These are phyloP conservation scores for Onychorhynchus coronatus DNA, from an alignment of 2,113 vertebrate genomes.

Conservation along the genomic window DNA sequence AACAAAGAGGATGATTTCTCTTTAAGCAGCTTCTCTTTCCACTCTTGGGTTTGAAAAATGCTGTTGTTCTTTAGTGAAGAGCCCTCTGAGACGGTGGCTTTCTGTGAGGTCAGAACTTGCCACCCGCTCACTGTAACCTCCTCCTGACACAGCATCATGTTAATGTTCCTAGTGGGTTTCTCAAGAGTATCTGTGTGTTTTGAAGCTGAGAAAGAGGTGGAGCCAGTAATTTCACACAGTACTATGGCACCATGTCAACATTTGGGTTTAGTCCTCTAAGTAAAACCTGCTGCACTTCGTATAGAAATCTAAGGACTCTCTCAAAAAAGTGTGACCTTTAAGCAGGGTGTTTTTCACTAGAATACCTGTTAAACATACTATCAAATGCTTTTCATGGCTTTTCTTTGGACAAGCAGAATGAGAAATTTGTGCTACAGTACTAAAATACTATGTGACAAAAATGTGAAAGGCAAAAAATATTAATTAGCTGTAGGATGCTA, in stretches of 20 bases:
- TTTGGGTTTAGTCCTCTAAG: not conserved
- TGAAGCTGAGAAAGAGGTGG: not conserved
- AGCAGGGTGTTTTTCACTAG: not conserved
- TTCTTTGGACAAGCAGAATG: not conserved
- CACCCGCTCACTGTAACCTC: not conserved
- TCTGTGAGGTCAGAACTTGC: not conserved
- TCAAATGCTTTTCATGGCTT: not conserved
- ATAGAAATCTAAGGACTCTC: not conserved
- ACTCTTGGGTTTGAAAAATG: not conserved
- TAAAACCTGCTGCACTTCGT: not conserved
- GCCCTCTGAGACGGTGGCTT: not conserved
- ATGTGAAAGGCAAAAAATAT: not conserved
- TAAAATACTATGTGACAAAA: not conserved
- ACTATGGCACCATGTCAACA: not conserved
- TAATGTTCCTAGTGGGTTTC: not conserved
- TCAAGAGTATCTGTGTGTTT: not conserved
- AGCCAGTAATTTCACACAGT: not conserved
- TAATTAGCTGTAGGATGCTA: not conserved
- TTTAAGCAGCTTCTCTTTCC: conserved; percentile 10
- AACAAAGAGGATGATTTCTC: not conserved
- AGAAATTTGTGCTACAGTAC: not conserved
- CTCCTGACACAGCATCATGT: not conserved
- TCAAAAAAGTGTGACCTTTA: not conserved
- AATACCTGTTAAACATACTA: not conserved
- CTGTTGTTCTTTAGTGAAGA: not conserved